phyloP scores from a whole-genome alignment of 2,797 vertebrate species.

The Rhinoraja longicauda region DNA sequence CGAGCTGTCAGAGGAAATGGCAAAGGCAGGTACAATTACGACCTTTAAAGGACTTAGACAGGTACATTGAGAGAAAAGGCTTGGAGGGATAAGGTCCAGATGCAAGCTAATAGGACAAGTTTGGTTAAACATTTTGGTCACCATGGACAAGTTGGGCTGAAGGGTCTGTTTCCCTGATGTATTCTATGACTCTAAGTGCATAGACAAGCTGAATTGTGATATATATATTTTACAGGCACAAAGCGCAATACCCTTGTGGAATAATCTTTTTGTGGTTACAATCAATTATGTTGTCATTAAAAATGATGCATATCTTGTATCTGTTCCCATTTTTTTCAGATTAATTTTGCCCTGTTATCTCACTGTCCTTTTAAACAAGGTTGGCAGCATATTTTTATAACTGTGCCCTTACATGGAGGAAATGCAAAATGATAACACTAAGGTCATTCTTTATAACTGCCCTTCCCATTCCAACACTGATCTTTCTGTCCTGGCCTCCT shows the following conservation, averaged over 20 bases:
- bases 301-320: background rate
- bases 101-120: too few species aligned
- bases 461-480: too few species aligned
- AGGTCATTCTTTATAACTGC: background rate
- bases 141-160: too few species aligned
- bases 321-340: background rate
- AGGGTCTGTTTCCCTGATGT: too few species aligned
- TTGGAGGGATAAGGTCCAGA: too few species aligned
- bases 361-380: background rate
- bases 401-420: background rate
- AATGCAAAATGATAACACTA: background rate
- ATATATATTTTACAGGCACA: background rate
- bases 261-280: background rate
- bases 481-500: too few species aligned
- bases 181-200: too few species aligned
- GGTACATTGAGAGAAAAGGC: too few species aligned
- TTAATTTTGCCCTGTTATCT: background rate
- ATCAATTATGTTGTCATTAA: background rate
- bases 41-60: too few species aligned
- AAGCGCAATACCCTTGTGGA: background rate
- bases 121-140: too few species aligned
- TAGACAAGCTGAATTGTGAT: background rate
- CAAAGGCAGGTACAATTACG: too few species aligned
- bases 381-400: background rate
- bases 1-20: too few species aligned